Evolutionary conservation across 2,797 vertebrate species (phyloP).

Genomic region (Chiroxiphia lanceolata): DNA sequence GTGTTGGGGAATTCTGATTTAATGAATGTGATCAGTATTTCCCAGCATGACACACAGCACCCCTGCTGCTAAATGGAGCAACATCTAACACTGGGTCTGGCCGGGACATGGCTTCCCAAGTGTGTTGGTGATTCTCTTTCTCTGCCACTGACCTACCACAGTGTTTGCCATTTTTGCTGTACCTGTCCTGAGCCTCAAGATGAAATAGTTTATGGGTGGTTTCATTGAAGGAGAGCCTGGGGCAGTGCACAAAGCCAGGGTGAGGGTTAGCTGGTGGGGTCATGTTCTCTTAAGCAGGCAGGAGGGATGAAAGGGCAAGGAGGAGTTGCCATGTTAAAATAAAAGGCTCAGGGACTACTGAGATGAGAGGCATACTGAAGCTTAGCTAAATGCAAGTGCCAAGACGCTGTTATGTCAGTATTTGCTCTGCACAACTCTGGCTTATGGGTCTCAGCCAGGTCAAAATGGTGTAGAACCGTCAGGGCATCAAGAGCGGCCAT

Average conservation of each 20-base stretch:
- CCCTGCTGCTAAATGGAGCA: neutral
- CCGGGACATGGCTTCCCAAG: neutral
- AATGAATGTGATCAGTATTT: neutral
- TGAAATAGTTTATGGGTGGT: neutral
- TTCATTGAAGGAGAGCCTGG: neutral
- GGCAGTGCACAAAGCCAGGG: neutral
- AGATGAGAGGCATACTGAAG: neutral
- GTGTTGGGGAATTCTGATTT: neutral
- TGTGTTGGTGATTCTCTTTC: accelerated
- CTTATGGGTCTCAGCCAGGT: neutral
- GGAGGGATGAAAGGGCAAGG: neutral
- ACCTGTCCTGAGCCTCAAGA: neutral
- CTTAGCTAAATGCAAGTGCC: neutral
- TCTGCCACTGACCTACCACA: neutral
- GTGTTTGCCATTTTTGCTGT: neutral
- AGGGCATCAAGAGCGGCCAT: neutral
- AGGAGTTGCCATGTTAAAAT: neutral
- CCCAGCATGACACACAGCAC: neutral
- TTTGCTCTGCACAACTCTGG: neutral
- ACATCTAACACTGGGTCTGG: neutral
- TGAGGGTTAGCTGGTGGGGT: neutral
- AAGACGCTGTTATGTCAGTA: neutral
- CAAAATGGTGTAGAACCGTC: neutral
- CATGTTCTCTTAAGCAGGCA: neutral
- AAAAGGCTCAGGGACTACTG: neutral